Conservation (phyloP, 2,797 vertebrate genomes). For the Limnodromus scolopaceus region DNA sequence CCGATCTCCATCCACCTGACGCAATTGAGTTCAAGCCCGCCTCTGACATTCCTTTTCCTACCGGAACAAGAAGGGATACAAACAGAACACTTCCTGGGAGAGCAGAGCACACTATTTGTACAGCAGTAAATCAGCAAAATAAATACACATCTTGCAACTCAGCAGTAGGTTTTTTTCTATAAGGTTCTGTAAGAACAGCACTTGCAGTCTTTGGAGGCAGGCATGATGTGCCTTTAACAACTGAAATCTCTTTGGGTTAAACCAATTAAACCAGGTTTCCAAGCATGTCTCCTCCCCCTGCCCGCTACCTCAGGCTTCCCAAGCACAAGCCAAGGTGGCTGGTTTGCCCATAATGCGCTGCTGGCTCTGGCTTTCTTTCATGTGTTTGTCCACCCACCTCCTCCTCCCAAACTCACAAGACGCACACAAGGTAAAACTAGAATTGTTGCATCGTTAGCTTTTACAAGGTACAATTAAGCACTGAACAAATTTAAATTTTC, state of each 20-base stretch:
- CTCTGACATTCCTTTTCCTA: not conserved
- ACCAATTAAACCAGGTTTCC: not conserved
- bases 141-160: not conserved
- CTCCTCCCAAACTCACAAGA: not conserved
- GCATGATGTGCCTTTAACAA: not conserved
- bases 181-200: not conserved
- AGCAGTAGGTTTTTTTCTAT: not conserved
- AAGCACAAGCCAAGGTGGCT: not conserved
- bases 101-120: not conserved
- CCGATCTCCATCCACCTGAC: not conserved
- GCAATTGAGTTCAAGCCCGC: not conserved
- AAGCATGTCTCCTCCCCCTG: not conserved
- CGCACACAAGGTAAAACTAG: not conserved
- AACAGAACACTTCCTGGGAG: not conserved
- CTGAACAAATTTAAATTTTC: not conserved
- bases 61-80: not conserved
- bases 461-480: not conserved
- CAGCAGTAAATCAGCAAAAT: not conserved
- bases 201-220: not conserved
- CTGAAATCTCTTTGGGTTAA: not conserved
- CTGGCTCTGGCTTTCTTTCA: not conserved
- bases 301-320: not conserved
- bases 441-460: not conserved
- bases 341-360: not conserved
- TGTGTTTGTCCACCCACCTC: accelerated